Evolutionary conservation across 1,140 invertebrate species (phyloP).

Genomic region (Riptortus pedestris): DNA sequence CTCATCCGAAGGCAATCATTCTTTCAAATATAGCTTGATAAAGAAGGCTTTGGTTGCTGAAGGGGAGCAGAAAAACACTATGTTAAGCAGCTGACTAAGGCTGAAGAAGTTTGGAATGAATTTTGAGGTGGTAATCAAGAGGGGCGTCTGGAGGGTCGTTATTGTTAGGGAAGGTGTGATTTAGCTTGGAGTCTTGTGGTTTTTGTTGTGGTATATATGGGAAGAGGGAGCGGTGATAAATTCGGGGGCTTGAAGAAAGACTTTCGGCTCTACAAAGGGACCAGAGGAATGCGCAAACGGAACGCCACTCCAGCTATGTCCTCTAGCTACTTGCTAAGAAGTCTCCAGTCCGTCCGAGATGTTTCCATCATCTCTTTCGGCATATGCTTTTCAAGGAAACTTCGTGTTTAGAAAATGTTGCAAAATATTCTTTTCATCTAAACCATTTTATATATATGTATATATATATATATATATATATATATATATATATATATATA

Average conservation of each 20-base stretch:
- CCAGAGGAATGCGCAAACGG: neutral
- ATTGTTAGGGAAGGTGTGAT: neutral
- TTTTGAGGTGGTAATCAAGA: neutral
- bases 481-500: no score
- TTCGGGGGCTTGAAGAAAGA: neutral
- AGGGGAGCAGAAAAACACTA: neutral
- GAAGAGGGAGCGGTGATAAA: neutral
- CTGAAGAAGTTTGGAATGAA: neutral
- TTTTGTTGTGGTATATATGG: neutral
- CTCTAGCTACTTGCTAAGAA: neutral
- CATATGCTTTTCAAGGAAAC: neutral
- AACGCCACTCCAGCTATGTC: neutral
- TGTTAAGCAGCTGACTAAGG: neutral
- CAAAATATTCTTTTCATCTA: neutral
- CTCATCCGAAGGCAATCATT: no score
- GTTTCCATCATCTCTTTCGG: neutral
- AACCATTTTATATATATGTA: neutral
- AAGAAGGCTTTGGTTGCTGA: neutral
- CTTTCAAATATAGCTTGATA: no score
- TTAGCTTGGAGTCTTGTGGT: neutral
- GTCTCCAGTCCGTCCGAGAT: neutral
- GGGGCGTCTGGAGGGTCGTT: no score
- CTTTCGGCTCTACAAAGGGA: neutral
- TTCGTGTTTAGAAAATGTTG: neutral
- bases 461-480: neutral